phyloP scores from a whole-genome alignment of 2,888 invertebrate genomes.

The Chromoteleia sp. region DNA sequence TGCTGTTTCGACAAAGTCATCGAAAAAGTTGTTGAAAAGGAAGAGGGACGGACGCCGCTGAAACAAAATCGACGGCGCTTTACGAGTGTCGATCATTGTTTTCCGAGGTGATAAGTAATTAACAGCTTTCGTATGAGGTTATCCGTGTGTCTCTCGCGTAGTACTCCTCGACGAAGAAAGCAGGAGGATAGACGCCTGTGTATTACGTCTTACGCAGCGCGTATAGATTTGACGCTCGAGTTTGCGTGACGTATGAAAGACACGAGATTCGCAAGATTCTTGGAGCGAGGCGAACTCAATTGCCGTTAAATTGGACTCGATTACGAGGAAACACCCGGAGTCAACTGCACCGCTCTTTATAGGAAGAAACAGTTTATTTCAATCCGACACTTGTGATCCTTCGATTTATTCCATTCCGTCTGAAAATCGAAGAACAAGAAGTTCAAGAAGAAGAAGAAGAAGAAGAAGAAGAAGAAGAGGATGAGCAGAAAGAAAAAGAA shows the following conservation, averaged over 20 bases:
- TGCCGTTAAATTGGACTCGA: conserved; percentile 69
- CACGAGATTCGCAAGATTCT: conserved; percentile 68
- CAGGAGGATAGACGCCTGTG: background rate
- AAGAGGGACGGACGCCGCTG: too few relatives aligned
- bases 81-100: background rate
- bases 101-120: conserved; percentile 14
- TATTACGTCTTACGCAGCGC: background rate
- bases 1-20: too few relatives aligned
- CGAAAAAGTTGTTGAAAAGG: background rate
- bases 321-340: conserved; percentile 65
- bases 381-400: conserved; percentile 49
- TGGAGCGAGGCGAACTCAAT: conserved; percentile 69
- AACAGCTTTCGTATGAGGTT: background rate
- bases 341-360: conserved; percentile 58
- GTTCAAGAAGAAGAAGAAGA: too few relatives aligned
- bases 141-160: background rate
- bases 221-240: conserved; percentile 69
- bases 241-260: conserved; percentile 71
- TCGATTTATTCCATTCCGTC: conserved; percentile 32
- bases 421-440: too few relatives aligned
- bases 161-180: background rate
- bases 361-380: conserved; percentile 67
- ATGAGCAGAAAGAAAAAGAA: too few relatives aligned
- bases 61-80: background rate
- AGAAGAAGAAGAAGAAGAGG: too few relatives aligned